Conservation (phyloP, 1,140 invertebrate genomes). For the Drosophila santomea region DNA sequence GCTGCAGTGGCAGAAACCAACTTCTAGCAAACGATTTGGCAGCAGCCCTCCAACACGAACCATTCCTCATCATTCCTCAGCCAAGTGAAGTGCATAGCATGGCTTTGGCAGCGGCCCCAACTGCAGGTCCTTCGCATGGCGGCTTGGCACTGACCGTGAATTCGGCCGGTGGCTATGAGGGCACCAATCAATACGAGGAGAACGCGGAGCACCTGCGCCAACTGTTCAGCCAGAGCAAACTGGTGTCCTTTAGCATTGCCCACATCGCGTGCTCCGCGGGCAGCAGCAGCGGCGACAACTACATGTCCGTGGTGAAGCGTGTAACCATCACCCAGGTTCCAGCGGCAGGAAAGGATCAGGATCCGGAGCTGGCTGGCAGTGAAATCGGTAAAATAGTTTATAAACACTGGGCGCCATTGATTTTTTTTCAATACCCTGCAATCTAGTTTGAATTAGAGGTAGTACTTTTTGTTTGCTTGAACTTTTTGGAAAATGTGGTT, state of each 20-base stretch:
- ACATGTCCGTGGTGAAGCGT: slow-evolving; percentile 84
- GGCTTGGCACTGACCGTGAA: slow-evolving; percentile 33
- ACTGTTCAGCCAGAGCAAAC: slow-evolving; percentile 58
- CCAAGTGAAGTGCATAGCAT: slow-evolving; percentile 57
- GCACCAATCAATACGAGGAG: slow-evolving; percentile 65
- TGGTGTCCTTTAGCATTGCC: slow-evolving; percentile 70
- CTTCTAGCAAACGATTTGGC: slow-evolving; percentile 39
- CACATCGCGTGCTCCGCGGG: slow-evolving; percentile 72
- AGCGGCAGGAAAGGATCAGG: slow-evolving; percentile 11
- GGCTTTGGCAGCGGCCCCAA: slow-evolving; percentile 20
- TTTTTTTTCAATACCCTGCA: slow-evolving; percentile 24
- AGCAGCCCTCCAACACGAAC: slow-evolving; percentile 9
- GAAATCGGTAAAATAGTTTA: slow-evolving; percentile 48
- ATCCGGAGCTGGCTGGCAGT: slow-evolving; percentile 1
- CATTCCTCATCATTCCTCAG: slow-evolving; percentile 27
- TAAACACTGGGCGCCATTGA: slow-evolving; percentile 13
- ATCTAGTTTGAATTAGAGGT: not conserved
- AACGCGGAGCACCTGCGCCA: slow-evolving; percentile 71
- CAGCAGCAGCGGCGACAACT: slow-evolving; percentile 83
- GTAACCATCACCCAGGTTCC: slow-evolving; percentile 62
- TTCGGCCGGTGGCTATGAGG: slow-evolving; percentile 3
- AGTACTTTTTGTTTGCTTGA: rapidly evolving
- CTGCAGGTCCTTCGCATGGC: slow-evolving; percentile 52
- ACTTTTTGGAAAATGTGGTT: not conserved
- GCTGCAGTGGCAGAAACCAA: slow-evolving; percentile 61